Conservation (phyloP, 2,797 vertebrate species). For the Sebastolobus altivelis region DNA sequence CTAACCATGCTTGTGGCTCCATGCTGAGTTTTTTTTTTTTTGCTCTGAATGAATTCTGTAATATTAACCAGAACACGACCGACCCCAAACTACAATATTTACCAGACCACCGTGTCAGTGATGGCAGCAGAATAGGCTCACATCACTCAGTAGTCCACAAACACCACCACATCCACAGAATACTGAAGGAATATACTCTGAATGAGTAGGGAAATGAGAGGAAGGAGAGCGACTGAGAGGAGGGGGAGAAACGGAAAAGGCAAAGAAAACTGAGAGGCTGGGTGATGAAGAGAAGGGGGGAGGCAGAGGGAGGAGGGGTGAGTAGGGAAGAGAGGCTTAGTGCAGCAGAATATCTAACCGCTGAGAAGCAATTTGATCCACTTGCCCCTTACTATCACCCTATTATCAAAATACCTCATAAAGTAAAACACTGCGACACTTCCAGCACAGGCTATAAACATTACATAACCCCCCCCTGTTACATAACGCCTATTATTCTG, state of each 20-base stretch:
- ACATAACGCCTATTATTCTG: constrained; percentile 55
- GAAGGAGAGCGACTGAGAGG: constrained; percentile 3
- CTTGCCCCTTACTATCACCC: constrained; percentile 62
- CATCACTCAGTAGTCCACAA: constrained; percentile 16
- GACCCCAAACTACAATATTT: constrained; percentile 36
- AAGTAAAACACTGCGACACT: constrained; percentile 59
- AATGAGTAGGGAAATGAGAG: constrained; percentile 42
- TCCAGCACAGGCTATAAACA: constrained; percentile 50
- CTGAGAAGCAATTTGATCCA: constrained; percentile 53
- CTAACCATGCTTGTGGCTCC: constrained; percentile 24
- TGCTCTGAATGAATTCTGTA: constrained; percentile 19
- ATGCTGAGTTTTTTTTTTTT: constrained; percentile 10
- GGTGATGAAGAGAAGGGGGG: not conserved
- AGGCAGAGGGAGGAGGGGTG: not conserved
- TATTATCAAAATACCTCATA: constrained; percentile 60
- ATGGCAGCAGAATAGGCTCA: constrained; percentile 1
- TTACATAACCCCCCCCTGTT: constrained; percentile 64
- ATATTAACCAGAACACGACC: constrained; percentile 38
- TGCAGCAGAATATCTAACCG: constrained; percentile 49
- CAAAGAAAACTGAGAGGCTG: constrained; percentile 16
- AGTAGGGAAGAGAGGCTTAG: constrained; percentile 25
- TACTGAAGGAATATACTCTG: constrained; percentile 23
- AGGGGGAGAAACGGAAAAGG: not conserved
- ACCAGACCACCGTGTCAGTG: constrained; percentile 22
- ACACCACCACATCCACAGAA: constrained; percentile 14